Evolutionary conservation across 2,113 vertebrate species (phyloP), one percentile per base, ranked within the genome.

Genomic region (Otocyon megalotis): DNA sequence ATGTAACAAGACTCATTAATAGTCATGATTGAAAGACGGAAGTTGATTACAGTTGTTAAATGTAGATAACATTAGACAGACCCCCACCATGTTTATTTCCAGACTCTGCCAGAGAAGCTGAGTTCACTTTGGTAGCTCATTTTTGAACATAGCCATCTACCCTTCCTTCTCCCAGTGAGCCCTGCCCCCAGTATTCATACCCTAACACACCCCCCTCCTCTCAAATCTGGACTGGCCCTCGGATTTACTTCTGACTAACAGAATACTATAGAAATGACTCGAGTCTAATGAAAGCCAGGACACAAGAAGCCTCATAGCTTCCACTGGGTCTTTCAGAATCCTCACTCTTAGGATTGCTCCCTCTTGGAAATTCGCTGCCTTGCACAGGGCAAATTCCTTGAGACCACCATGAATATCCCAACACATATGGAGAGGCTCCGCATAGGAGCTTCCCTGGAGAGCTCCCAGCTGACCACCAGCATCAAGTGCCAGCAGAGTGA

Each of bases 401-500:
- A 90, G n/a, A 56, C 58, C 62, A 30, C 13, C 8, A 2, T 37
- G 65, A 81, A 88, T 93, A 83, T 2, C 8, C 28, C 74, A 16
- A 26, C 28, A 5, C 28, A 56, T 4, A 30, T 1, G 9, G 60
- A 76, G 26, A 86, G 50, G 56, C 0, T 12, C 12, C 0, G 10
- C 0, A 0, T 0, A 26, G 48, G 3, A 17, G 15, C 10, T 60
- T 50, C 12, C 3, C 3, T 0, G 10, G 54, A 60, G 17, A 62
- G 30, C 30, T 62, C 30, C 37, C 6, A 22, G 43, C 0, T 43
- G 32, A 63, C 5, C 65, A 54, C 19, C 54, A 77, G 48, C 2
- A 48, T 28, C 48, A n/a, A 22, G 5, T 1, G 14, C 30, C 9
- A 16, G 20, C 8, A 67, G 17, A n/a, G 8, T 2, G 2, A 58